Percentiles rank a stretch among this genome's conserved stretches.
These are phyloP conservation scores for Elgaria multicarinata DNA, from an alignment of 2,113 vertebrate species.

Conservation along the genomic window DNA sequence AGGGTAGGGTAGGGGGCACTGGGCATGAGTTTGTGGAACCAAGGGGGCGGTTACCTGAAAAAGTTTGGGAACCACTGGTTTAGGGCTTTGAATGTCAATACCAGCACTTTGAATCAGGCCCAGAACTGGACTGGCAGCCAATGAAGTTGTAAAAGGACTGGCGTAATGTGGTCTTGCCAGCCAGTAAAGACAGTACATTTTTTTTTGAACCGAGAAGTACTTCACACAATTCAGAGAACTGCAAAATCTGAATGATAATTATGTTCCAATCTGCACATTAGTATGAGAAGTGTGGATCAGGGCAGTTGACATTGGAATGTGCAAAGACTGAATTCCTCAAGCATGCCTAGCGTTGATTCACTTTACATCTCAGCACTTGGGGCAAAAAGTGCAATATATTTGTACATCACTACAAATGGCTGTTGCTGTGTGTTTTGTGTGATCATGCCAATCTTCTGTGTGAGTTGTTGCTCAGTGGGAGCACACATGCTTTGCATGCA, in stretches of 20 bases:
- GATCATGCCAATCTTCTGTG: not conserved
- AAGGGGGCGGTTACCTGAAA: too few relatives aligned
- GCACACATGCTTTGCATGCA: not conserved
- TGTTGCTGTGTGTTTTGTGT: not conserved
- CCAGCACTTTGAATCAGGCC: too few relatives aligned
- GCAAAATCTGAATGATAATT: not conserved
- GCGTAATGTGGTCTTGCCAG: too few relatives aligned
- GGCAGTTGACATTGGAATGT: not conserved
- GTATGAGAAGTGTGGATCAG: not conserved
- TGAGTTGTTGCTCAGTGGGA: not conserved
- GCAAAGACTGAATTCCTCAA: not conserved
- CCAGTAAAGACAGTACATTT: not conserved
- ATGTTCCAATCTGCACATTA: not conserved
- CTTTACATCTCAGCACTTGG: conserved; percentile 11
- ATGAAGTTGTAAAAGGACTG: too few relatives aligned
- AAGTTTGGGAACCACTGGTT: too few relatives aligned
- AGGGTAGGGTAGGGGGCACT: too few relatives aligned
- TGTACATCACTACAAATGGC: conserved; percentile 25
- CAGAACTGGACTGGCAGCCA: too few relatives aligned
- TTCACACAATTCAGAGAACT: not conserved
- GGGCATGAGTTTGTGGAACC: too few relatives aligned
- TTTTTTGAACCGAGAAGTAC: not conserved
- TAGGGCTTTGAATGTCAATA: too few relatives aligned
- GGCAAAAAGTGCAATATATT: conserved; percentile 23
- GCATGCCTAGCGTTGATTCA: not conserved